A percentile compares a stretch with the other conserved stretches of the same genome.
Conservation (phyloP, 2,113 vertebrate species). For the Lepus europaeus region DNA sequence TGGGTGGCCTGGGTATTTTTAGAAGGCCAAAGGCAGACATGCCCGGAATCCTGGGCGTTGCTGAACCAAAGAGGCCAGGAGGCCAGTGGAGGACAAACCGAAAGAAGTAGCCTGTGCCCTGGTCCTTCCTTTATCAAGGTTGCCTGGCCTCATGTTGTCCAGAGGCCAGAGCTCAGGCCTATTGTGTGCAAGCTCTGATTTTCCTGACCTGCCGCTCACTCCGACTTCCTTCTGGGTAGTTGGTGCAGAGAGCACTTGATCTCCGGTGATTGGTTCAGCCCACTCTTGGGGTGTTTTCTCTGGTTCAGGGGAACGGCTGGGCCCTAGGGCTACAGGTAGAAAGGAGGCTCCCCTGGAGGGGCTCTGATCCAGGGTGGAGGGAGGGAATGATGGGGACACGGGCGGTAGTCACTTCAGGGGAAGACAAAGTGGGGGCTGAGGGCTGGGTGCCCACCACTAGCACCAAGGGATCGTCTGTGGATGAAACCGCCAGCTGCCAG, state of each 20-base stretch:
- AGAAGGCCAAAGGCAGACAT: conserved; percentile 76
- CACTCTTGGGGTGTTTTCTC: neutral
- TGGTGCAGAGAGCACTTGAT: neutral
- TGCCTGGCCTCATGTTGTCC: neutral
- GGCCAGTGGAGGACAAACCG: conserved; percentile 49
- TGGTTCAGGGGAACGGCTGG: neutral
- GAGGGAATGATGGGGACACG: neutral
- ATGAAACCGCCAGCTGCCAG: neutral
- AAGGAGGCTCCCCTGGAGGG: neutral
- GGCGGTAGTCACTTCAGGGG: neutral
- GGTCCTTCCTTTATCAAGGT: neutral
- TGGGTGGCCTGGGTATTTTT: conserved; percentile 78
- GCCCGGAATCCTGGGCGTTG: conserved; percentile 74
- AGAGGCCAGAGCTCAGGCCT: neutral
- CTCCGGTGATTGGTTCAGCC: neutral
- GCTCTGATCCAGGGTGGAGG: neutral
- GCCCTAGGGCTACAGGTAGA: neutral
- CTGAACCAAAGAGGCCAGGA: conserved; percentile 69
- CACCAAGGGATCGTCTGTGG: neutral
- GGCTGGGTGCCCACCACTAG: neutral
- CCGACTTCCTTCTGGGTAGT: neutral
- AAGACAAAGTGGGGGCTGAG: neutral
- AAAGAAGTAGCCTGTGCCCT: conserved; percentile 46
- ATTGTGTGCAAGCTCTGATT: neutral
- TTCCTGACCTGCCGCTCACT: neutral